phyloP scores from a whole-genome alignment of 2,888 invertebrate species.

The Epsilonema sp. region DNA sequence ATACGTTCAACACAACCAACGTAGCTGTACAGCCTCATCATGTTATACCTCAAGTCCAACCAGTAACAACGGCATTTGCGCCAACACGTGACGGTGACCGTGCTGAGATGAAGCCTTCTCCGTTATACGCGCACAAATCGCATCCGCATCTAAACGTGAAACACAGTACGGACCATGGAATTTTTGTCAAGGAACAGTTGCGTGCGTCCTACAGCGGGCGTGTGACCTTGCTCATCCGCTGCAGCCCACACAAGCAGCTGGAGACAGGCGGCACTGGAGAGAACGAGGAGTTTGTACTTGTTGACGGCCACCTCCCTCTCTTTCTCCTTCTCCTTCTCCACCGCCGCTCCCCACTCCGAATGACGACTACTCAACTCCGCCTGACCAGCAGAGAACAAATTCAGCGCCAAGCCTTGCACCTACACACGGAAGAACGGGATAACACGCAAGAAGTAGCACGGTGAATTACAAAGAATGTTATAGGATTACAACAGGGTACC shows the following conservation, averaged over 20 bases:
- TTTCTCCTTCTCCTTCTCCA: too few species aligned
- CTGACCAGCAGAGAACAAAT: conserved; percentile 71
- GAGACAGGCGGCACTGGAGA: conserved; percentile 90
- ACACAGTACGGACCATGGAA: too few species aligned
- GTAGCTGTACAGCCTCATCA: conserved; percentile 14
- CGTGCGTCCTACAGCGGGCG: too few species aligned
- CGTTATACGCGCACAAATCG: conserved; percentile 69
- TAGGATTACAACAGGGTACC: too few species aligned
- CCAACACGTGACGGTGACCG: conserved; percentile 68
- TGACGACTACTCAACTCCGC: conserved; percentile 69
- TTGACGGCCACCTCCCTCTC: conserved; percentile 31
- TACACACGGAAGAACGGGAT: conserved; percentile 28
- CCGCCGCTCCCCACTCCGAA: too few species aligned
- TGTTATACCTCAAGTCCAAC: conserved; percentile 75
- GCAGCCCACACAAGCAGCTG: conserved; percentile 85
- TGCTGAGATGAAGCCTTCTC: conserved; percentile 83
- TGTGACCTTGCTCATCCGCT: too few species aligned
- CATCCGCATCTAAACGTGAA: conserved; percentile 96
- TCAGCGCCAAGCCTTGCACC: conserved; percentile 70
- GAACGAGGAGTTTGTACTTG: conserved; percentile 81
- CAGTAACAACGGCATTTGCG: conserved; percentile 82
- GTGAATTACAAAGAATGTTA: too few species aligned
- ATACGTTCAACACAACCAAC: too few species aligned
- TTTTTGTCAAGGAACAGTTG: too few species aligned
- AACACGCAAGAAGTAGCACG: too few species aligned